Percentiles rank a stretch among this genome's conserved stretches.
These are phyloP conservation scores for Calliphora vicina DNA, from an alignment of 1,140 invertebrate genomes.

Conservation along the genomic window DNA sequence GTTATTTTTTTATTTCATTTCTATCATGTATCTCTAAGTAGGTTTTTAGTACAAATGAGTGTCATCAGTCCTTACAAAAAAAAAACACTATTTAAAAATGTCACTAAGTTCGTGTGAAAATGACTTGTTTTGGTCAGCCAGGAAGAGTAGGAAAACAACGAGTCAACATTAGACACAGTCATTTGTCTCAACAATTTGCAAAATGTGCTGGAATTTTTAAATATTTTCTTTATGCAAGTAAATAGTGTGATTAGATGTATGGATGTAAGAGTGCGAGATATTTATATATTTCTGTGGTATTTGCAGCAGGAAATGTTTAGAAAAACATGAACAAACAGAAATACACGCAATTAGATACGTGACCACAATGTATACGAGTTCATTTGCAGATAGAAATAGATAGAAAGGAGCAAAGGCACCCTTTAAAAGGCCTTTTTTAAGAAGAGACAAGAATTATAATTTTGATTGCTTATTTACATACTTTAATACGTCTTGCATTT, in stretches of 20 bases:
- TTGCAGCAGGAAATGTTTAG: not conserved
- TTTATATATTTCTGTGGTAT: not conserved
- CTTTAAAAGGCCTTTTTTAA: too few relatives aligned
- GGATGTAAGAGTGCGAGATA: not conserved
- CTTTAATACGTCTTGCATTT: too few relatives aligned
- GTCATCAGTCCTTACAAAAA: too few relatives aligned
- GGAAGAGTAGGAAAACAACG: not conserved
- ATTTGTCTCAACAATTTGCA: not conserved
- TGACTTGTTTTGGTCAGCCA: not conserved
- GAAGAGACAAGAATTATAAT: too few relatives aligned
- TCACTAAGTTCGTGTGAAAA: not conserved
- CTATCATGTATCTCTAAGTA: too few relatives aligned
- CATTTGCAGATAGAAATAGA: too few relatives aligned
- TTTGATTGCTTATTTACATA: too few relatives aligned
- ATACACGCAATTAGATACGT: constrained; percentile 21
- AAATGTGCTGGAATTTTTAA: not conserved
- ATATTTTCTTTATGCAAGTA: too few relatives aligned
- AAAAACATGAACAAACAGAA: not conserved
- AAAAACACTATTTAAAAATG: too few relatives aligned
- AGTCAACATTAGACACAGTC: not conserved
- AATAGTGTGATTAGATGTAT: not conserved
- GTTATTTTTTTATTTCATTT: too few relatives aligned
- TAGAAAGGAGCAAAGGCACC: too few relatives aligned
- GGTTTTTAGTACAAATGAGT: too few relatives aligned
- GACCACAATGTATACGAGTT: not conserved